Percentiles rank a stretch among this genome's conserved stretches.
Evolutionary conservation across 2,888 invertebrate genomes (phyloP).

Genomic region (Oxytorus armatus): DNA sequence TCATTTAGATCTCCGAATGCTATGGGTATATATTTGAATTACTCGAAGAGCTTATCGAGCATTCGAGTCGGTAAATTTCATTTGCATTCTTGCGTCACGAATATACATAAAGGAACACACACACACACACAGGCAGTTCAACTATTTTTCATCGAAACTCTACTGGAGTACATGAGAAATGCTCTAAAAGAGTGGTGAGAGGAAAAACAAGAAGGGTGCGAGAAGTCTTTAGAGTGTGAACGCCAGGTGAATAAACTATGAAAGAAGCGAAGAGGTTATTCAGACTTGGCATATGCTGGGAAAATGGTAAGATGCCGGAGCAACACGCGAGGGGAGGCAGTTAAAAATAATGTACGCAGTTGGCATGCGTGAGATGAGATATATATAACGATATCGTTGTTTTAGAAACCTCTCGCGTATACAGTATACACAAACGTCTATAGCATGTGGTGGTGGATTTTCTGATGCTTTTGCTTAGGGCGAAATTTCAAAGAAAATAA

Average conservation of each 20-base stretch:
- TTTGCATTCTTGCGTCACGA: neutral
- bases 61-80: neutral
- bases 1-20: no score
- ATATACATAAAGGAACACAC: neutral
- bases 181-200: neutral
- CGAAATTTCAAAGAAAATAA: neutral
- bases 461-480: neutral
- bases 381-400: conserved; percentile 26
- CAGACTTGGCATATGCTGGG: neutral
- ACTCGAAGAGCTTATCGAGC: no score
- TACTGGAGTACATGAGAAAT: conserved; percentile 1
- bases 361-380: conserved; percentile 9
- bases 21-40: no score
- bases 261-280: conserved; percentile 14
- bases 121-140: neutral
- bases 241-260: conserved; percentile 45
- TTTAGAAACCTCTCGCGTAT: conserved; percentile 6
- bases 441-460: neutral
- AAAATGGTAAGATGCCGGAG: neutral
- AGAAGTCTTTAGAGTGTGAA: neutral
- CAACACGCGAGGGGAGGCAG: conserved; percentile 12
- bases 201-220: neutral
- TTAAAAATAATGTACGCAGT: conserved; percentile 50
- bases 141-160: conserved; percentile 28
- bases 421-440: neutral